Base-by-base conservation (phyloP, 2,797 vertebrate species). In the Amblyraja radiata region DNA sequence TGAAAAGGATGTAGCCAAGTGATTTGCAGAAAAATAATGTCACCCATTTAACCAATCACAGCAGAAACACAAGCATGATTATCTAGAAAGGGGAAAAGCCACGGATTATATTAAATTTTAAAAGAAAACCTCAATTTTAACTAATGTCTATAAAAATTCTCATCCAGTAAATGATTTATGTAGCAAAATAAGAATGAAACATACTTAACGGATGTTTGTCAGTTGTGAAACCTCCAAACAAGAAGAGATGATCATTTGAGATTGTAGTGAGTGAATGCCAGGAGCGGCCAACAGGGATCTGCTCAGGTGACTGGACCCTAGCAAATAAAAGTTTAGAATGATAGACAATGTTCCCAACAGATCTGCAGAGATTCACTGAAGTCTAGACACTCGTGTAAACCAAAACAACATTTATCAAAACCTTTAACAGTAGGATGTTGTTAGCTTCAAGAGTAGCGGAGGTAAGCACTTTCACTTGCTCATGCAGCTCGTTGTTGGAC, bases 181-280 rank as follows among this genome's bases (percentile, higher is more conserved):
- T 18, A 88, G 65, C 63, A 36, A 68, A 90, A 58, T 76, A 80
- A 80, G 81, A 68, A 46, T 81, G 61, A 63, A 74, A 84, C 65
- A 36, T 95, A 99, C 99, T 98, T 68, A 99, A 95, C 0, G 99
- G 98, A 94, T 98, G 97, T 94, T 98, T 97, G 93, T 98, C 97
- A 0, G 99, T 99, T 94, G 99, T 99, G 96, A 99, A 99, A 39
- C 99, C 98, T 86, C 99, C 99, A 0, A 99, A 99, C 93, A 99
- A 96, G 95, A 99, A 99, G 95, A 99, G 98, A 94, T 98, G 97
- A 93, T 99, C 97, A 0, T 96, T 94, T 93, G 98, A 99, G 58
- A 98, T 97, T 0, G 98, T 97, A 0, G 97, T 97, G 54, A 99
- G 95, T 68, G 99, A 98, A 94, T 99, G 98, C 99, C 99, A 99